Evolutionary conservation across 2,797 vertebrate genomes (phyloP).

Genomic region (Menidia menidia): DNA sequence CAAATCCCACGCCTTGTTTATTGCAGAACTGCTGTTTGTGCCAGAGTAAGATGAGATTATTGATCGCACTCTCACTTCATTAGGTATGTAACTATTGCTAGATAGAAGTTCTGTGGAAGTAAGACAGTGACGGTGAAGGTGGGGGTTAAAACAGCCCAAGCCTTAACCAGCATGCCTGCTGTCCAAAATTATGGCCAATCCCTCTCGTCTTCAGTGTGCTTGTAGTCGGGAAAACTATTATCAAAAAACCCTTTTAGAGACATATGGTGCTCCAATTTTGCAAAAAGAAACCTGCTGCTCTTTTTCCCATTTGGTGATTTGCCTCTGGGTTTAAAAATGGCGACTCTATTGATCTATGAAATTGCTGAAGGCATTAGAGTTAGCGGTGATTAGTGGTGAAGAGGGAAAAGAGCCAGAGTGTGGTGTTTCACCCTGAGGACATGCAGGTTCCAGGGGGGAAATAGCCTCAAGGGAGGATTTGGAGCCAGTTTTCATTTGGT

Average conservation of each 20-base stretch:
- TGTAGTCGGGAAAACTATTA: constrained; percentile 44
- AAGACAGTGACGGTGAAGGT: not conserved
- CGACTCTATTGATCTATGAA: constrained; percentile 61
- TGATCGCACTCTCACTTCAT: not conserved
- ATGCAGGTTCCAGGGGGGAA: constrained; percentile 52
- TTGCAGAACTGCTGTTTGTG: constrained; percentile 7
- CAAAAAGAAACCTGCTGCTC: constrained; percentile 60
- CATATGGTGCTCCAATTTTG: constrained; percentile 80
- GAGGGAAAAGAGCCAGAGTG: constrained; percentile 36
- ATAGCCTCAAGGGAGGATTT: constrained; percentile 64
- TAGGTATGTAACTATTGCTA: not conserved
- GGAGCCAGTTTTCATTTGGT: constrained; percentile 33
- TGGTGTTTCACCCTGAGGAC: constrained; percentile 63
- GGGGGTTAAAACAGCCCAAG: not conserved
- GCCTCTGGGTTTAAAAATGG: constrained; percentile 64
- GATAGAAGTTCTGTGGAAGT: not conserved
- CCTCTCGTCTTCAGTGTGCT: not conserved
- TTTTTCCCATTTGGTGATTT: constrained; percentile 46
- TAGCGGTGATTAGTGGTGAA: constrained; percentile 67
- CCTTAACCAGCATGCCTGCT: constrained; percentile 24
- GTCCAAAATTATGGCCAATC: constrained; percentile 42
- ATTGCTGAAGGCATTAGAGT: constrained; percentile 70
- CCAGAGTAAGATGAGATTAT: constrained; percentile 7
- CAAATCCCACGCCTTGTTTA: constrained; percentile 3
- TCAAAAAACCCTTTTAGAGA: constrained; percentile 58